phyloP scores from a whole-genome alignment of 1,140 invertebrate species.

The Schlechtendalia chinensis region DNA sequence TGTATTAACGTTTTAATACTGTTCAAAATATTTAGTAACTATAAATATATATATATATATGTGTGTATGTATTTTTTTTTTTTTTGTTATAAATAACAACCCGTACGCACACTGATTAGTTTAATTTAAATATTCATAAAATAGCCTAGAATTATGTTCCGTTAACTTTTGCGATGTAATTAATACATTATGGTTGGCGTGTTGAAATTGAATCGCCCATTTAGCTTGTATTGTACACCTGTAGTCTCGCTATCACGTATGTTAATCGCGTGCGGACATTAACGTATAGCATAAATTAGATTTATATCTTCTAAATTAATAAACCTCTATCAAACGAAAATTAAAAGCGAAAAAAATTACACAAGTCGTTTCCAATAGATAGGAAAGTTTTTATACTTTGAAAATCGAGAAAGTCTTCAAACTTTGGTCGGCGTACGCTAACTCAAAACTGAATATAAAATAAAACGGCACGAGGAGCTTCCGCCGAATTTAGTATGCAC shows the following conservation, averaged over 20 bases:
- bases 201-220: slow-evolving; percentile 35
- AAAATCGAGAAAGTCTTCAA: slow-evolving; percentile 19
- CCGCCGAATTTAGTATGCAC: slow-evolving; percentile 40
- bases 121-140: not conserved
- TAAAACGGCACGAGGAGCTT: slow-evolving; percentile 22
- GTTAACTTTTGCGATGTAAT: slow-evolving; percentile 10
- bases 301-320: slow-evolving; percentile 31
- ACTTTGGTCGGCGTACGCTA: not conserved
- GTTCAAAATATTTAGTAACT: no score
- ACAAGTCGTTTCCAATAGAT: slow-evolving; percentile 34
- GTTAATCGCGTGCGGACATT: slow-evolving; percentile 38
- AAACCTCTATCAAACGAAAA: slow-evolving; percentile 1
- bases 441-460: slow-evolving; percentile 23
- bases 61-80: no score
- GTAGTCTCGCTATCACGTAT: slow-evolving; percentile 16
- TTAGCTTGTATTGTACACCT: slow-evolving; percentile 40
- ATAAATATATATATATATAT: no score
- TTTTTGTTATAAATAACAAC: not conserved
- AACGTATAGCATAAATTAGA: slow-evolving; percentile 34
- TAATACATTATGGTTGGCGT: slow-evolving; percentile 35
- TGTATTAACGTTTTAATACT: no score
- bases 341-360: not conserved
- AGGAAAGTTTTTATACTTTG: slow-evolving; percentile 28
- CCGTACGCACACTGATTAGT: not conserved
- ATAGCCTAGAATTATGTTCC: not conserved